phyloP scores from a whole-genome alignment of 2,797 vertebrate species.

The Hydrocynus forskahlii region DNA sequence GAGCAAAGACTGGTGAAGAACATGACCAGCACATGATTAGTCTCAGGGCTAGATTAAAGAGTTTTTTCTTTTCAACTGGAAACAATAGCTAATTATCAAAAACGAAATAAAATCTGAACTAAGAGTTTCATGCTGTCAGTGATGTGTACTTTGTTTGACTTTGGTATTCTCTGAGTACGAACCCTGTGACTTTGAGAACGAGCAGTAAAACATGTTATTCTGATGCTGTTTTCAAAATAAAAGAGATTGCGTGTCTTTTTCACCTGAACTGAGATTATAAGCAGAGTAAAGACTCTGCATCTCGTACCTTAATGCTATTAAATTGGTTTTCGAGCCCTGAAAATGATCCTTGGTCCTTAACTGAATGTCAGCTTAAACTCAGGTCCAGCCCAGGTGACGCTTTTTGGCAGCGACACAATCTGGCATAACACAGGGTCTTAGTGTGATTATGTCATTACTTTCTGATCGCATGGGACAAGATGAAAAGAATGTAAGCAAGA shows the following conservation, averaged over 20 bases:
- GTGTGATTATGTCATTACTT: constrained; percentile 81
- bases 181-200: neutral
- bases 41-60: constrained; percentile 71
- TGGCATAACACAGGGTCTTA: constrained; percentile 72
- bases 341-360: constrained; percentile 51
- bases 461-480: constrained; percentile 78
- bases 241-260: neutral
- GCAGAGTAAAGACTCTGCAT: constrained; percentile 9
- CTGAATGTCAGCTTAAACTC: constrained; percentile 60
- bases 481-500: constrained; percentile 76
- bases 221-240: neutral
- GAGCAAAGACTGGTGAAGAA: neutral
- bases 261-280: constrained; percentile 24
- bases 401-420: constrained; percentile 72
- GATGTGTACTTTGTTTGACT: constrained; percentile 19
- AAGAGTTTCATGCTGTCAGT: constrained; percentile 44
- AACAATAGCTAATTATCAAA: constrained; percentile 59
- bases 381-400: constrained; percentile 68
- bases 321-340: constrained; percentile 50
- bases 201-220: too few species aligned
- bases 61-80: constrained; percentile 67
- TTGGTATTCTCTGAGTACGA: neutral
- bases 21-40: constrained; percentile 29
- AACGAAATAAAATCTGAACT: constrained; percentile 62
- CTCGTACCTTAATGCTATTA: neutral